These are phyloP conservation scores for Coendou prehensilis DNA, from an alignment of 2,797 vertebrate genomes.

Conservation along the genomic window DNA sequence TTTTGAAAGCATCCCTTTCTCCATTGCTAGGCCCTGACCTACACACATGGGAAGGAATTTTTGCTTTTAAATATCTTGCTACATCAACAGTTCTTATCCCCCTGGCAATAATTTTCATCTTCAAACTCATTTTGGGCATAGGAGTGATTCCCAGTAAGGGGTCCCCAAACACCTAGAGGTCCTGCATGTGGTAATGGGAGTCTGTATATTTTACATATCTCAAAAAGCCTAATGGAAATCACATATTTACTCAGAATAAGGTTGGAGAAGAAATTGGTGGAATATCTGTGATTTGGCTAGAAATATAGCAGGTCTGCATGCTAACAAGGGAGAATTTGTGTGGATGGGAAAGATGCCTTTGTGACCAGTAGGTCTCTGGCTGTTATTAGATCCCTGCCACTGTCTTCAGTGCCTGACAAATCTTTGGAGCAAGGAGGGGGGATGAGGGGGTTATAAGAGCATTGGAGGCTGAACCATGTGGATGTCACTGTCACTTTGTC, in stretches of 20 bases:
- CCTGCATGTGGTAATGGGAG: constrained; percentile 72
- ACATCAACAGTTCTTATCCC: constrained; percentile 73
- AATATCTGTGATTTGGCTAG: constrained; percentile 50
- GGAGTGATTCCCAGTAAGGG: constrained; percentile 72
- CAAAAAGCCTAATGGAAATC: constrained; percentile 72
- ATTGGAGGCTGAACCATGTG: background rate
- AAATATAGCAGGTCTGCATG: background rate
- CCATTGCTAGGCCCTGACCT: constrained; percentile 39
- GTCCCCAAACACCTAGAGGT: constrained; percentile 76
- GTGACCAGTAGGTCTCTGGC: background rate
- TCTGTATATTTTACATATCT: constrained; percentile 75
- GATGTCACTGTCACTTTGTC: background rate
- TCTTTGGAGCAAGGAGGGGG: background rate
- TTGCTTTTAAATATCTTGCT: constrained; percentile 81
- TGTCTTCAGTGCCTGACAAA: background rate
- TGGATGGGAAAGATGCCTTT: background rate
- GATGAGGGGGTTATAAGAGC: background rate
- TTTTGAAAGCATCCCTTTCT: constrained; percentile 74
- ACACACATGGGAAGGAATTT: constrained; percentile 62
- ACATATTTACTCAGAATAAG: constrained; percentile 72
- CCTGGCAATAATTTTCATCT: constrained; percentile 83
- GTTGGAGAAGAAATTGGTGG: constrained; percentile 68
- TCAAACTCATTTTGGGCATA: constrained; percentile 82
- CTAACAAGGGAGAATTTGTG: background rate
- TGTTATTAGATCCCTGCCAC: background rate